Conservation (phyloP, 2,888 invertebrate species). For the Tachina fera region DNA sequence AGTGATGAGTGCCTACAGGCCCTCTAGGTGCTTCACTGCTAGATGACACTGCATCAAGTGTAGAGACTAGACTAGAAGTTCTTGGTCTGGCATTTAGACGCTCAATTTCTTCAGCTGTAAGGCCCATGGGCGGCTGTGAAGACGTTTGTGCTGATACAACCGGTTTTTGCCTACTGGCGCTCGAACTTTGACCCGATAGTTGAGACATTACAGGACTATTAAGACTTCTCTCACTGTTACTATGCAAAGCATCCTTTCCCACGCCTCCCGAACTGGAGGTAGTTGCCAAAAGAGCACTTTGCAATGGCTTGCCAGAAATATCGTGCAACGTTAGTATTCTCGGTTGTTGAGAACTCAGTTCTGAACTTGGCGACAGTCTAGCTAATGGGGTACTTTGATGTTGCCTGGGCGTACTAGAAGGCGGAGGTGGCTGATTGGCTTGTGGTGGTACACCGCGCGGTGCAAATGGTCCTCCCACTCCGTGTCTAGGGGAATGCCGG, state of each 20-base stretch:
- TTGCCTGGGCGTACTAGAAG: conserved; percentile 87
- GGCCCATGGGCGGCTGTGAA: conserved; percentile 90
- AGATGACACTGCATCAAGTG: conserved; percentile 96
- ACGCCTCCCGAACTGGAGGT: conserved; percentile 94
- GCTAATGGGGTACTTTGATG: conserved; percentile 96
- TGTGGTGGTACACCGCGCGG: conserved; percentile 89
- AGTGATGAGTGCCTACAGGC: conserved; percentile 87
- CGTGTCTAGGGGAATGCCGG: conserved; percentile 90
- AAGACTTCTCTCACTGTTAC: conserved; percentile 94
- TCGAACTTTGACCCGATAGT: conserved; percentile 92
- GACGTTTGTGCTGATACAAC: conserved; percentile 88
- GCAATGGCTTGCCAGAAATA: conserved; percentile 95
- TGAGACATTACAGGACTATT: conserved; percentile 97
- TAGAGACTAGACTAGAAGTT: conserved; percentile 95
- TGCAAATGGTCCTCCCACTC: conserved; percentile 87
- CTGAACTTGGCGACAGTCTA: conserved; percentile 94
- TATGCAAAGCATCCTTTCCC: conserved; percentile 94
- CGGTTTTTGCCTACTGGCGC: conserved; percentile 89
- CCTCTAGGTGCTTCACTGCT: conserved; percentile 91
- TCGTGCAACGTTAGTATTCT: conserved; percentile 96
- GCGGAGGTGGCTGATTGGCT: conserved; percentile 87
- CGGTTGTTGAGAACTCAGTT: conserved; percentile 94
- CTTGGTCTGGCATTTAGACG: conserved; percentile 93
- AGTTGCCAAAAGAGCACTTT: conserved; percentile 94
- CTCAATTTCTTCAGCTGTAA: conserved; percentile 97